A percentile compares a stretch with the other conserved stretches of the same genome.
phyloP scores from a whole-genome alignment of 2,888 invertebrate genomes.

The Nasonovia ribisnigri region DNA sequence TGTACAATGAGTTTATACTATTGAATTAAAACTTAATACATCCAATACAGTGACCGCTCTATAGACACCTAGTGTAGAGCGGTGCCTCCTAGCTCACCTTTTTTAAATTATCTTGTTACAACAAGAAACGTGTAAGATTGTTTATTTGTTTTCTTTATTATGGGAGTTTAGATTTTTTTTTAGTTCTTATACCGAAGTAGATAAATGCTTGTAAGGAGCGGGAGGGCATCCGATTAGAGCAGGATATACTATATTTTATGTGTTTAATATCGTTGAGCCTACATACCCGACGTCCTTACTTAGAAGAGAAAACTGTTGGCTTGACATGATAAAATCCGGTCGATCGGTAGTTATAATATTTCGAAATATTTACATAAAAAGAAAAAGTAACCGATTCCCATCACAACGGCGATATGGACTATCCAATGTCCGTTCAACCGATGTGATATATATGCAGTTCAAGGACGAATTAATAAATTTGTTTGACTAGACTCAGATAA shows the following conservation, averaged over 20 bases:
- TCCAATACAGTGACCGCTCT: too few species aligned
- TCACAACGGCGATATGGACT: neutral
- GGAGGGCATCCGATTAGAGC: neutral
- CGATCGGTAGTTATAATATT: neutral
- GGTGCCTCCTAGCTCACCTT: neutral
- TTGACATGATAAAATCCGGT: neutral
- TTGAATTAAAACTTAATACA: too few species aligned
- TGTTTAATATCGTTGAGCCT: neutral
- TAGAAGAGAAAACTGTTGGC: neutral
- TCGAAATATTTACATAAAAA: constrained; percentile 16
- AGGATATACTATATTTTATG: neutral
- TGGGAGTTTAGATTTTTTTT: neutral
- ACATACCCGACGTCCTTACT: neutral
- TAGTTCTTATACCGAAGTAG: neutral
- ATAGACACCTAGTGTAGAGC: too few species aligned
- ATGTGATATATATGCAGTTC: neutral
- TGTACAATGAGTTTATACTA: too few species aligned
- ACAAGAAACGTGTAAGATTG: neutral
- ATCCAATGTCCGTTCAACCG: neutral
- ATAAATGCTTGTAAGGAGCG: neutral
- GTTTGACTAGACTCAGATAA: neutral
- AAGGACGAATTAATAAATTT: constrained; percentile 22
- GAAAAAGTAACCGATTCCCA: neutral
- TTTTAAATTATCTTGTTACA: neutral
- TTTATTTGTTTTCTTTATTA: neutral